phyloP scores from a whole-genome alignment of 2,113 vertebrate species.

The Mormyrus iriodes region DNA sequence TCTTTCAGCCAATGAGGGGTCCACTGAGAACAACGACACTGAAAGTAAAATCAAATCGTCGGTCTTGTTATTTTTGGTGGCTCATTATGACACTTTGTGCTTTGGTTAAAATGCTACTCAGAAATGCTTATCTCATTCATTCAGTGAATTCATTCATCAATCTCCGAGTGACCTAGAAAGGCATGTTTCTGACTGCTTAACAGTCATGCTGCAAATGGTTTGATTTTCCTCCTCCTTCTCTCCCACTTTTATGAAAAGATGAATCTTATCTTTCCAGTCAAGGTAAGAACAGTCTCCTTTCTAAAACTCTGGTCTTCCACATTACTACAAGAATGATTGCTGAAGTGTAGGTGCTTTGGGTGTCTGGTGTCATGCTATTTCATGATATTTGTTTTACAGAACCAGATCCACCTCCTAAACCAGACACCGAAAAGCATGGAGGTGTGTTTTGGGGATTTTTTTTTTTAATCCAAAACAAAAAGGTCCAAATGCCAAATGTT shows the following conservation, averaged over 20 bases:
- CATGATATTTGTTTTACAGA: constrained; percentile 2
- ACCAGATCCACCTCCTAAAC: constrained; percentile 15
- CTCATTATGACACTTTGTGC: background rate
- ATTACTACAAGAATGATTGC: background rate
- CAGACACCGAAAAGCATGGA: constrained; percentile 18
- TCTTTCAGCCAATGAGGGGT: constrained; percentile 27
- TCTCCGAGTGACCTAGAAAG: background rate
- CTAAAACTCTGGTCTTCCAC: background rate
- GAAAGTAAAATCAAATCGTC: constrained; percentile 28
- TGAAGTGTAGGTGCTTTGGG: background rate
- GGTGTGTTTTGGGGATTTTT: constrained; percentile 22
- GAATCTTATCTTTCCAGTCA: constrained; percentile 19
- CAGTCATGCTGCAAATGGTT: background rate
- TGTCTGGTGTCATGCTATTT: background rate
- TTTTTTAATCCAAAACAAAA: background rate
- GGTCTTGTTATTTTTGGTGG: background rate
- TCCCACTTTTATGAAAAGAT: constrained; percentile 34
- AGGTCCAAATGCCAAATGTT: background rate
- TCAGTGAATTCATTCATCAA: no score
- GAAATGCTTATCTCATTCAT: background rate
- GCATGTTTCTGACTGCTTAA: background rate
- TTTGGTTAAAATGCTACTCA: background rate
- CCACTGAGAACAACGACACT: constrained; percentile 26
- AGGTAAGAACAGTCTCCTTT: constrained; percentile 32
- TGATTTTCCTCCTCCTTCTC: background rate